Evolutionary conservation across 2,888 invertebrate species (phyloP).

Genomic region (Drosophila dives): DNA sequence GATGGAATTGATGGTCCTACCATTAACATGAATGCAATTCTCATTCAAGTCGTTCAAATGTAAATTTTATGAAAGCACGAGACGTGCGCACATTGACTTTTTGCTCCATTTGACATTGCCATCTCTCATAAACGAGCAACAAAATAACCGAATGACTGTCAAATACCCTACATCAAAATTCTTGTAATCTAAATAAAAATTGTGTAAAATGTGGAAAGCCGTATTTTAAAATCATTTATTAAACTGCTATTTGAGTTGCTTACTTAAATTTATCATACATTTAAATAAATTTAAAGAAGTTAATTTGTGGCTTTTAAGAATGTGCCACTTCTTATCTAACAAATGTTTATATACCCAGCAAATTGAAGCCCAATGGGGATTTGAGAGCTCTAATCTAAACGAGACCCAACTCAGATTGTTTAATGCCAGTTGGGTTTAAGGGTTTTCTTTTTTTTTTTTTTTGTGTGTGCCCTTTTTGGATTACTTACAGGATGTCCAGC

Average conservation of each 20-base stretch:
- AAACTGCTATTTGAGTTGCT: neutral
- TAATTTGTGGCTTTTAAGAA: neutral
- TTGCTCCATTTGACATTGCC: slow-evolving; percentile 10
- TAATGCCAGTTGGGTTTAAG: slow-evolving; percentile 14
- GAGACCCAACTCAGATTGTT: slow-evolving; percentile 12
- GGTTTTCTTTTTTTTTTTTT: neutral
- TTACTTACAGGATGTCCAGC: slow-evolving; percentile 85
- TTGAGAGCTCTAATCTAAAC: slow-evolving; percentile 11
- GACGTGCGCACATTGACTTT: slow-evolving; percentile 53
- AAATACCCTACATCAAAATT: neutral
- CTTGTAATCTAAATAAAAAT: neutral
- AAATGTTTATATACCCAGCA: neutral
- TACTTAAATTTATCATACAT: neutral
- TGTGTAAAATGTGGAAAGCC: neutral
- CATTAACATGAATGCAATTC: slow-evolving; percentile 66
- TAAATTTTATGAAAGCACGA: slow-evolving; percentile 70
- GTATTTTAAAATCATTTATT: neutral
- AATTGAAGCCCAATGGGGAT: slow-evolving; percentile 11
- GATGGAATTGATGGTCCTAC: slow-evolving; percentile 32
- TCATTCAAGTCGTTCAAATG: slow-evolving; percentile 69
- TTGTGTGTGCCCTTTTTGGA: slow-evolving; percentile 5
- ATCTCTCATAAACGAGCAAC: neutral
- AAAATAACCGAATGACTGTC: neutral
- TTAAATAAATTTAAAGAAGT: neutral
- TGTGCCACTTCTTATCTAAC: neutral